Percentiles rank a stretch among this genome's conserved stretches.
Evolutionary conservation across 92 coral and sea anemone genomes (phyloP).

Genomic region (Epizoanthus fatuus): DNA sequence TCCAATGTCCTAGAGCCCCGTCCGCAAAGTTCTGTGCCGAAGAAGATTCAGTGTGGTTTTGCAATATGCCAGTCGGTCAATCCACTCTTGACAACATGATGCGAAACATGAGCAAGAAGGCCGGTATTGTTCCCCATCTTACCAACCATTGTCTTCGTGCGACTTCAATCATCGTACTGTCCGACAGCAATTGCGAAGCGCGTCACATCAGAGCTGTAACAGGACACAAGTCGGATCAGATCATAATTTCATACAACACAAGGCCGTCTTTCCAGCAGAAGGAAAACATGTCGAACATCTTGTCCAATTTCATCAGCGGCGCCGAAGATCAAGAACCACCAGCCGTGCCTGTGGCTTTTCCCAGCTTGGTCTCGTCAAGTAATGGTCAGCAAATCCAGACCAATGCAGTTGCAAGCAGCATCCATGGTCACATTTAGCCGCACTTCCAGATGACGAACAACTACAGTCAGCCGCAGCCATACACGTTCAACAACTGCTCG

Average conservation of each 20-base stretch:
- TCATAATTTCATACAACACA: no score
- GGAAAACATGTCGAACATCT: background rate
- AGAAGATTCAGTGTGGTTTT: constrained; percentile 28
- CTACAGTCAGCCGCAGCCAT: background rate
- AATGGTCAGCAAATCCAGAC: background rate
- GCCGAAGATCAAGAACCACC: background rate
- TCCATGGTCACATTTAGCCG: background rate
- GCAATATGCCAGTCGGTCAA: constrained; percentile 35
- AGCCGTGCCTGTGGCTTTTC: background rate
- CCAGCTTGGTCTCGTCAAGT: background rate
- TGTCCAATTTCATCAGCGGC: background rate
- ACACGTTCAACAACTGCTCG: background rate
- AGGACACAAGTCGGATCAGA: no score
- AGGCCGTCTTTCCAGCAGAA: background rate
- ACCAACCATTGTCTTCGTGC: constrained; percentile 44
- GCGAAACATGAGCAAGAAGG: constrained; percentile 4
- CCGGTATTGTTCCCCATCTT: no score
- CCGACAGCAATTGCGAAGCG: no score
- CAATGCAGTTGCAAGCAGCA: background rate
- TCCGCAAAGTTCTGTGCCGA: constrained; percentile 43
- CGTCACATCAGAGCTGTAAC: no score
- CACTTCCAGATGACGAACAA: background rate
- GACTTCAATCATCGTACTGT: background rate
- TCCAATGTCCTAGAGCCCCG: constrained; percentile 30
- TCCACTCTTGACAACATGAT: constrained; percentile 13